A percentile compares a stretch with the other conserved stretches of the same genome.
These are phyloP conservation scores for Lasioglossum baleicum DNA, from an alignment of 1,140 invertebrate genomes.

Conservation along the genomic window DNA sequence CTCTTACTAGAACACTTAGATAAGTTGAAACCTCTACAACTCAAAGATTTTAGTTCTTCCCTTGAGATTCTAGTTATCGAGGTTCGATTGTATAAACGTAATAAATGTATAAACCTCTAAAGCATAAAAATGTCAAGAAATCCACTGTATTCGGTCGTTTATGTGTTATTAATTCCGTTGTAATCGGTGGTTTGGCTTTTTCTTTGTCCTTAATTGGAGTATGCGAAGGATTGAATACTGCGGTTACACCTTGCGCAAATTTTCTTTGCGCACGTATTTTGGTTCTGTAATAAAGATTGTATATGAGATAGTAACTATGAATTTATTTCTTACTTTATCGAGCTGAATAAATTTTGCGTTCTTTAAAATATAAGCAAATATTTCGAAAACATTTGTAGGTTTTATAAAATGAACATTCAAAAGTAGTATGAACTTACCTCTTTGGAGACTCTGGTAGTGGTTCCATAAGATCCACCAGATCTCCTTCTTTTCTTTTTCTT, in stretches of 20 bases:
- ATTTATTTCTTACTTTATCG: not conserved
- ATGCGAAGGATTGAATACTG: constrained; percentile 70
- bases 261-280: constrained; percentile 94
- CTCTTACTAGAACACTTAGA: too few species aligned
- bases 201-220: constrained; percentile 84
- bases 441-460: constrained; percentile 79
- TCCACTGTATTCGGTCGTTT: constrained; percentile 93
- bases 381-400: not conserved
- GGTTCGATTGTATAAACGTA: not conserved
- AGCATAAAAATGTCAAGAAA: constrained; percentile 93
- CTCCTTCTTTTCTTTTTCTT: constrained; percentile 76
- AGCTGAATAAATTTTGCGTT: not conserved
- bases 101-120: constrained; percentile 83
- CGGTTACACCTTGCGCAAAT: constrained; percentile 90
- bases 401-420: not conserved
- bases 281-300: constrained; percentile 79
- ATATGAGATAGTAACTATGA: constrained; percentile 19
- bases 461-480: constrained; percentile 78
- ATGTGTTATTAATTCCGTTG: constrained; percentile 83
- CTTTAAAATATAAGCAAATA: not conserved
- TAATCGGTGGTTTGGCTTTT: constrained; percentile 76
- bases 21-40: too few species aligned
- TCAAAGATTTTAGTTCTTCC: too few species aligned
- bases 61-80: too few species aligned
- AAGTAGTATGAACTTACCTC: constrained; percentile 71